A percentile compares a stretch with the other conserved stretches of the same genome.
Evolutionary conservation across 2,113 vertebrate genomes (phyloP).

Genomic region (Pollimyrus isidori): DNA sequence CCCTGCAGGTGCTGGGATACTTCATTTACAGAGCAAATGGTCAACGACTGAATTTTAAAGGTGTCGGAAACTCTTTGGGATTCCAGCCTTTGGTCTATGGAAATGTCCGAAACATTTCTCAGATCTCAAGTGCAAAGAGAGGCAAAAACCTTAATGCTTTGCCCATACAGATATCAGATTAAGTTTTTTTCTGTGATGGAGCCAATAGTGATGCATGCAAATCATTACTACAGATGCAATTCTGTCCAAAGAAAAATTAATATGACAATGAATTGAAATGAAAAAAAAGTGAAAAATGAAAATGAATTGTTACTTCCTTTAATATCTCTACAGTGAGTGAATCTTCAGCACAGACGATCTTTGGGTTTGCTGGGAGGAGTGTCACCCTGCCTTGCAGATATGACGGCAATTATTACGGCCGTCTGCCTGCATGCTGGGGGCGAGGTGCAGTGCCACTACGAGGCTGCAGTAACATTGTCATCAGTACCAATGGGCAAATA

Average conservation of each 20-base stretch:
- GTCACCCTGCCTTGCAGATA: slow-evolving; percentile 49
- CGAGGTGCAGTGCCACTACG: slow-evolving; percentile 40
- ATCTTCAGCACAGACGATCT: slow-evolving; percentile 16
- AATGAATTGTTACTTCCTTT: not conserved
- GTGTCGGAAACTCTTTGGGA: not conserved
- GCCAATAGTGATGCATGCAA: not conserved
- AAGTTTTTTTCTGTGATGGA: not conserved
- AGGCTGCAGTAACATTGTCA: slow-evolving; percentile 40
- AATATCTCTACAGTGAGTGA: slow-evolving; percentile 25
- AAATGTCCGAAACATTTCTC: not conserved
- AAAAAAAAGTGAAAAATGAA: not conserved
- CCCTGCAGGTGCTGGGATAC: not conserved
- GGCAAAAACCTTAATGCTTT: not conserved
- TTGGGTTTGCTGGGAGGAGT: slow-evolving; percentile 38
- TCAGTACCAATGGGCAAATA: slow-evolving; percentile 38
- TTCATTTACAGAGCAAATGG: not conserved
- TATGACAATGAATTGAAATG: too few relatives aligned
- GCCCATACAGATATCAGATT: not conserved
- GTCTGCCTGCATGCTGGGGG: slow-evolving; percentile 49
- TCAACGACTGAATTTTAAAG: not conserved
- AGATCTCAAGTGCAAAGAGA: not conserved
- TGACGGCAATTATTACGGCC: slow-evolving; percentile 35
- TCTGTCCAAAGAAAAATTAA: not conserved
- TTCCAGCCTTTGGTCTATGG: not conserved
- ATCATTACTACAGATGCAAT: not conserved